phyloP scores from a whole-genome alignment of 2,888 invertebrate genomes.

The Nephrotoma guestfalica region DNA sequence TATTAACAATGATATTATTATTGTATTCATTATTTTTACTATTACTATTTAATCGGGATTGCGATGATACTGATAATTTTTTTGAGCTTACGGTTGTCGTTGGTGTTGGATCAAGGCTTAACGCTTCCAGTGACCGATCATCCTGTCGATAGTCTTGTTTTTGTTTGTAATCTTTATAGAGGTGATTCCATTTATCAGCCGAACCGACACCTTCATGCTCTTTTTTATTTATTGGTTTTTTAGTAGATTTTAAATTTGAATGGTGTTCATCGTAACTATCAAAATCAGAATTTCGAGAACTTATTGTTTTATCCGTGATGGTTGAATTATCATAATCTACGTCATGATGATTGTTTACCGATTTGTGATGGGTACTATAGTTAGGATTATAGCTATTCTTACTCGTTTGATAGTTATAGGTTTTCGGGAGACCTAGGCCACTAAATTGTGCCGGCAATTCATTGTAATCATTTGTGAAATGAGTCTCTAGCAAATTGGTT shows the following conservation, averaged over 20 bases:
- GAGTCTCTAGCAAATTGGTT: neutral
- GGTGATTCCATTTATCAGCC: constrained; percentile 66
- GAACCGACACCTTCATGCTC: constrained; percentile 51
- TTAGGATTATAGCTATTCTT: neutral
- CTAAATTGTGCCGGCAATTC: neutral
- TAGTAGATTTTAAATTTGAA: constrained; percentile 8
- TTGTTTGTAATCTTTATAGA: constrained; percentile 47
- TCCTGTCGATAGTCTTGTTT: neutral
- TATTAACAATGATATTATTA: neutral
- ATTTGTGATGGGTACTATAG: neutral
- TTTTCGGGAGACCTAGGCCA: neutral
- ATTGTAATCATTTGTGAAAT: neutral
- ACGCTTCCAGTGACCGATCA: neutral
- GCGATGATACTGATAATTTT: neutral
- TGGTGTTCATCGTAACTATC: constrained; percentile 6
- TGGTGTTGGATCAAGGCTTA: neutral
- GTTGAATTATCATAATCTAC: neutral
- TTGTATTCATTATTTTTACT: neutral
- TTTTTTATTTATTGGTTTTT: constrained; percentile 31
- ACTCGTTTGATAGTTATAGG: neutral
- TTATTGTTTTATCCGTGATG: neutral
- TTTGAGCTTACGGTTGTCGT: neutral
- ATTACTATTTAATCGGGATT: neutral
- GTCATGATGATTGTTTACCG: neutral
- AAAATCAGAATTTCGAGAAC: constrained; percentile 7